These are phyloP conservation scores for Archips xylosteana DNA, from an alignment of 2,888 invertebrate species.

Conservation along the genomic window DNA sequence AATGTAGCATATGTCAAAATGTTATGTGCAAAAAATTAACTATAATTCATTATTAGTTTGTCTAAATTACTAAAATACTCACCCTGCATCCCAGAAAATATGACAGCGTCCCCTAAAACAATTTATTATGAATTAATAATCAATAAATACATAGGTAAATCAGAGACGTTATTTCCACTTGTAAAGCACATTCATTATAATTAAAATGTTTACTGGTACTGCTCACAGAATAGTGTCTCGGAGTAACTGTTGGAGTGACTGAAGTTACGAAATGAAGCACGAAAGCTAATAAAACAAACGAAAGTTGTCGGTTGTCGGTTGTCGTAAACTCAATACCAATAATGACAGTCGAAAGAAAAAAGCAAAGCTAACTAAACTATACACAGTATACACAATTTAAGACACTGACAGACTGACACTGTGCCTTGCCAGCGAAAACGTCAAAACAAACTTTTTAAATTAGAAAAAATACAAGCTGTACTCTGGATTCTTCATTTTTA, in stretches of 20 bases:
- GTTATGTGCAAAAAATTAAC: neutral
- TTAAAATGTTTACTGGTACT: constrained; percentile 24
- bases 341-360: constrained; percentile 2
- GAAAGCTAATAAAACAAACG: constrained; percentile 15
- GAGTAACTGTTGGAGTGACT: neutral
- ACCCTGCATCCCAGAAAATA: constrained; percentile 88
- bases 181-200: neutral
- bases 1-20: neutral
- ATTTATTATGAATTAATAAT: constrained; percentile 49
- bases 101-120: constrained; percentile 87
- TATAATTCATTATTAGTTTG: neutral
- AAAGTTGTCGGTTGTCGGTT: too few species aligned
- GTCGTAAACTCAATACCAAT: constrained; percentile 15
- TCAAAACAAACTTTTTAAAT: neutral
- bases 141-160: neutral
- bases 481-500: neutral
- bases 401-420: neutral
- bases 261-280: neutral
- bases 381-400: neutral
- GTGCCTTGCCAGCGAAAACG: neutral
- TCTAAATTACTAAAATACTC: constrained; percentile 51
- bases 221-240: neutral
- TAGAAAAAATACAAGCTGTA: neutral
- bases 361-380: neutral
- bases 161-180: neutral